Evolutionary conservation across 2,888 invertebrate species (phyloP).

Genomic region (Diadromus collaris): DNA sequence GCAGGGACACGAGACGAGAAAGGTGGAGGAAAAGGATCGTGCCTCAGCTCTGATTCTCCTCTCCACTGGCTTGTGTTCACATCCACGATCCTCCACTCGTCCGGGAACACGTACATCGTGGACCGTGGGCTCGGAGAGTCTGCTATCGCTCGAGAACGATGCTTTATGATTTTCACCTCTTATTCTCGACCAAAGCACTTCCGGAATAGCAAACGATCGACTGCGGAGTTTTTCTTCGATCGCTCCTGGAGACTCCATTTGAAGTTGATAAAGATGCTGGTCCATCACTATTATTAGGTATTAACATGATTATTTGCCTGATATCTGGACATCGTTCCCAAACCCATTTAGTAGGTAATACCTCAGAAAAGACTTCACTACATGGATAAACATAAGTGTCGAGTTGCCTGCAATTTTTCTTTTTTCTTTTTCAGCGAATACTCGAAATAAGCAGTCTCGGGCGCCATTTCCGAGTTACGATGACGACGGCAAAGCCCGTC

Average conservation of each 20-base stretch:
- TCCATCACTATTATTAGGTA: background rate
- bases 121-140: background rate
- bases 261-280: background rate
- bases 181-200: background rate
- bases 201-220: background rate
- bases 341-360: background rate
- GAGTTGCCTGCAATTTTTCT: background rate
- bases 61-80: conserved; percentile 1
- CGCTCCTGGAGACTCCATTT: background rate
- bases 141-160: background rate
- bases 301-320: background rate
- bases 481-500: conserved; percentile 32
- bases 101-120: conserved; percentile 13
- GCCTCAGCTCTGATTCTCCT: conserved; percentile 15
- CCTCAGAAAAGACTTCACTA: background rate
- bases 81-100: conserved; percentile 32
- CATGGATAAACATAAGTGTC: background rate
- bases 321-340: background rate
- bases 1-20: background rate
- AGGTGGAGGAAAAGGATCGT: background rate
- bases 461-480: conserved; percentile 2
- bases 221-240: background rate
- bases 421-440: too few relatives aligned
- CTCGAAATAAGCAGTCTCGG: background rate
- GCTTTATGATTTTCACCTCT: background rate